phyloP scores from a whole-genome alignment of 1,140 invertebrate species.

The Amyelois transitella region DNA sequence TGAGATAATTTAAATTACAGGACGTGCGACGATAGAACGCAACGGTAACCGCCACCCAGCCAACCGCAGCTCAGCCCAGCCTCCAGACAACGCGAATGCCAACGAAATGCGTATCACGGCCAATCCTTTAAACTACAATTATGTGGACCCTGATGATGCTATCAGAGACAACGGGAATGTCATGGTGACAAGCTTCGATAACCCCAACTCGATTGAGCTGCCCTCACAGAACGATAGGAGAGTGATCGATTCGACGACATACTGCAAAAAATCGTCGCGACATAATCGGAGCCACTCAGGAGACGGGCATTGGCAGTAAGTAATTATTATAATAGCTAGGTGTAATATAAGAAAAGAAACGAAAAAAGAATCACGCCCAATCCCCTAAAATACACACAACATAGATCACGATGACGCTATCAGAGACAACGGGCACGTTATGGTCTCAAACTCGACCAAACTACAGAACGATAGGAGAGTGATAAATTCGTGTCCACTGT shows the following conservation, averaged over 20 bases:
- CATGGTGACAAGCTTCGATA: conserved; percentile 81
- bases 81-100: conserved; percentile 47
- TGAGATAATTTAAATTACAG: conserved; percentile 33
- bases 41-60: conserved; percentile 64
- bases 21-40: conserved; percentile 90
- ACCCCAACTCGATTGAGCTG: conserved; percentile 82
- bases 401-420: conserved; percentile 79
- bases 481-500: conserved; percentile 82
- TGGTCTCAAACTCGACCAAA: conserved; percentile 81
- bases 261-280: conserved; percentile 77
- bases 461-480: conserved; percentile 65
- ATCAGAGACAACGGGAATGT: conserved; percentile 70
- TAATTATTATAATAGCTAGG: conserved; percentile 42
- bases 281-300: conserved; percentile 62
- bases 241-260: conserved; percentile 82
- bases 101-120: conserved; percentile 83
- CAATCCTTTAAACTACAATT: conserved; percentile 83
- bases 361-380: conserved; percentile 85
- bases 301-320: conserved; percentile 73
- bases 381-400: conserved; percentile 81
- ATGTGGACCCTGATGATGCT: conserved; percentile 79
- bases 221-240: conserved; percentile 70
- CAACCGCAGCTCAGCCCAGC: conserved; percentile 58
- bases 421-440: conserved; percentile 68
- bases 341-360: no score